Conservation (phyloP, 2,888 invertebrate genomes). For the Galerucella pusilla region DNA sequence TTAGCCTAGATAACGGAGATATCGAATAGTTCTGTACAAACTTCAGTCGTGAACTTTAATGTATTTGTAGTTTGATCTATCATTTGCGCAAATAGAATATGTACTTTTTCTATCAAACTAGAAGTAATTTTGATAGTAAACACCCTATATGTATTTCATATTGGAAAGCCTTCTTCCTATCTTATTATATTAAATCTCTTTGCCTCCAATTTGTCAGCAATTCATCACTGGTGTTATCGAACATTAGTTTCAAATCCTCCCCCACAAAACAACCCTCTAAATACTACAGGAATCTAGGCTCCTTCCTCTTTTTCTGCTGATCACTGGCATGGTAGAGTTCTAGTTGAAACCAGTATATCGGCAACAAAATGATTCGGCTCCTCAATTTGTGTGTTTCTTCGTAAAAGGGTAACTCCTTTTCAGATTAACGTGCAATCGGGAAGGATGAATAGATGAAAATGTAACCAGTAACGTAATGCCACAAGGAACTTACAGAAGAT, state of each 20-base stretch:
- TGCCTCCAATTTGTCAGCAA: conserved; percentile 38
- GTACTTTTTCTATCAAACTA: too few species aligned
- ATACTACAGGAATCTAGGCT: conserved; percentile 44
- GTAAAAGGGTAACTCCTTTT: not conserved
- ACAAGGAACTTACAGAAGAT: too few species aligned
- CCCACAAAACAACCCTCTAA: conserved; percentile 40
- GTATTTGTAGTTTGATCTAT: not conserved
- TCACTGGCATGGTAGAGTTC: conserved; percentile 22
- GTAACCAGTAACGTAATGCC: too few species aligned
- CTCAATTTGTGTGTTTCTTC: not conserved
- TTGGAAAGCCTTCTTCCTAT: not conserved
- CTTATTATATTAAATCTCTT: conserved; percentile 22
- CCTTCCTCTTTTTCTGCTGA: conserved; percentile 25
- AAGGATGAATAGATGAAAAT: too few species aligned
- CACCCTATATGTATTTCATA: not conserved
- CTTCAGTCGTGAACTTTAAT: conserved; percentile 13
- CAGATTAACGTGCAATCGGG: not conserved
- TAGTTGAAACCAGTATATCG: conserved; percentile 1
- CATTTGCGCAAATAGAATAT: too few species aligned
- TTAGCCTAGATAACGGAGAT: conserved; percentile 41
- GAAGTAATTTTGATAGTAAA: not conserved
- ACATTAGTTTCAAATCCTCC: conserved; percentile 40
- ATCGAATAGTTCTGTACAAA: conserved; percentile 12
- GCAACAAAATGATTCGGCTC: conserved; percentile 1
- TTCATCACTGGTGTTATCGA: conserved; percentile 41